Evolutionary conservation across 2,113 vertebrate species (phyloP), one percentile per base, ranked within the genome.

Genomic region (Notiomystis cincta): DNA sequence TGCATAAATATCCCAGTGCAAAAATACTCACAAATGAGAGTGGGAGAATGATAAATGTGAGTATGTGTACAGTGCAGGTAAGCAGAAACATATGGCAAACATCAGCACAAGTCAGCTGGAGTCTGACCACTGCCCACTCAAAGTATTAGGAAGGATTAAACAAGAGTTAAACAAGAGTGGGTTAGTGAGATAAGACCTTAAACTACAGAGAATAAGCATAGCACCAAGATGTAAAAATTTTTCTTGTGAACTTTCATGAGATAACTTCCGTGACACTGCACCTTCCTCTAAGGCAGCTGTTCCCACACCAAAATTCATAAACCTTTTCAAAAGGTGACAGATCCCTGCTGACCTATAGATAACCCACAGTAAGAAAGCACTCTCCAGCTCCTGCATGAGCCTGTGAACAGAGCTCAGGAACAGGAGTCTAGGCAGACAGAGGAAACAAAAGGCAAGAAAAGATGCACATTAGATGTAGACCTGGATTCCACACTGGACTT

Each of bases 81-180:
- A 90, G 61, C 56, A 95, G 81, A 71, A 94, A 75, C 53, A 75
- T 58, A 37, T 56, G 67, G 67, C 38, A 88, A 92, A 75, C 37
- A 95, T 66, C 82, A 77, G 82, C 85, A 94, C 84, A 92, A 94
- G 95, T 78, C 90, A 96, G 88, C 95, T 95, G 90, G 95, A 95
- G 92, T 94, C 61, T 64, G 71, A 78, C 82, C 48, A 51, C 42
- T 17, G 1, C 89, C 69, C 75, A 76, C 57, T 88, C 61, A 35
- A 47, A 61, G 9, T 25, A 93, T 42, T 42, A 62, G n/a, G 44
- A 92, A 85, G 44, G 38, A 90, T 86, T 92, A 90, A 94, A 65
- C 33, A 42, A 64, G 37, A 93, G 61, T 85, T 91, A 90, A 91
- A 67, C 37, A 51, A 53, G 71, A 95, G 72, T 62, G 33, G 24